These are phyloP conservation scores for Cephus sareptanus DNA, from an alignment of 2,888 invertebrate species.

Conservation along the genomic window DNA sequence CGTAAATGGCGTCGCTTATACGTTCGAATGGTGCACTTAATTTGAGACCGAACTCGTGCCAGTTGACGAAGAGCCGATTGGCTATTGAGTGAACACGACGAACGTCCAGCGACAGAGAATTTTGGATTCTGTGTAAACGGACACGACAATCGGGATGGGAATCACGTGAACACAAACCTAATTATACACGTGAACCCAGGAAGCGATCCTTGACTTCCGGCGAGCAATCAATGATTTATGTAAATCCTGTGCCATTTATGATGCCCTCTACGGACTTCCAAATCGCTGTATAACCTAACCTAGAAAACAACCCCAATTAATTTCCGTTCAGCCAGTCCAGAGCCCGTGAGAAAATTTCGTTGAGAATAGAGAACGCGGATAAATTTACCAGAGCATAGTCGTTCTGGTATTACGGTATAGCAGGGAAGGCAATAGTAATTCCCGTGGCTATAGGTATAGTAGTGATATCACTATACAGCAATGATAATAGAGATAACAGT, in stretches of 20 bases:
- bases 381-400: neutral
- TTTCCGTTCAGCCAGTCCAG: neutral
- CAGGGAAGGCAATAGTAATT: neutral
- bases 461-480: neutral
- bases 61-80: neutral
- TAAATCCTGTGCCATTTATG: neutral
- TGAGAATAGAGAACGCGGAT: neutral
- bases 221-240: neutral
- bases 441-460: neutral
- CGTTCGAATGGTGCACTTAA: neutral
- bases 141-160: neutral
- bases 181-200: neutral
- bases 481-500: neutral
- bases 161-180: neutral
- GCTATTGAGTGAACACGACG: neutral
- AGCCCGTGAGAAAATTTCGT: neutral
- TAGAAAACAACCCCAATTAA: neutral
- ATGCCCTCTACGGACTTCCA: neutral
- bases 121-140: neutral
- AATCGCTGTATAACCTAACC: neutral
- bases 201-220: neutral
- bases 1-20: neutral
- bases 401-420: neutral
- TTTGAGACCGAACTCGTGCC: neutral
- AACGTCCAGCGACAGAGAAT: neutral